Evolutionary conservation across 2,888 invertebrate species (phyloP).

Genomic region (Campoletis raptor): DNA sequence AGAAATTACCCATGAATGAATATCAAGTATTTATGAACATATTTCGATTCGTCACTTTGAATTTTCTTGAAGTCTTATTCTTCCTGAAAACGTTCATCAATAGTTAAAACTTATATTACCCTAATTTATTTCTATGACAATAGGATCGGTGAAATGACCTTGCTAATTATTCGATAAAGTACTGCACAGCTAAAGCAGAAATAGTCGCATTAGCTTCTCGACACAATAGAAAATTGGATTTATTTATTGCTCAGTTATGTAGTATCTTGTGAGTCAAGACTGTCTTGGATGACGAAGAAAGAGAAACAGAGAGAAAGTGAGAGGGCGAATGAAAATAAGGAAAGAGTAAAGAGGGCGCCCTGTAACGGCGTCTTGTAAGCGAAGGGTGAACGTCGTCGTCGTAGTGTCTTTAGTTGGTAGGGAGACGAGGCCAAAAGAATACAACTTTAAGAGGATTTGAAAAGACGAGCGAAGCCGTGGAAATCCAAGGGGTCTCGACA

Average conservation of each 20-base stretch:
- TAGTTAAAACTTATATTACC: background rate
- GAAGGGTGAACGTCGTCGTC: slow-evolving; percentile 62
- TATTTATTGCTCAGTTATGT: slow-evolving; percentile 78
- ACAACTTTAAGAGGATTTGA: slow-evolving; percentile 85
- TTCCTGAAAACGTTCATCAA: background rate
- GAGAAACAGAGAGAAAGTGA: slow-evolving; percentile 13
- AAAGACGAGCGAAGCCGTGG: slow-evolving; percentile 84
- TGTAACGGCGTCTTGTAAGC: slow-evolving; percentile 67
- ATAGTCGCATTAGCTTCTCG: slow-evolving; percentile 29
- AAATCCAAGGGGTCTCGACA: slow-evolving; percentile 84
- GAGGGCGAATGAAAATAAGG: slow-evolving; percentile 24
- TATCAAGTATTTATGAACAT: background rate
- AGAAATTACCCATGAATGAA: background rate
- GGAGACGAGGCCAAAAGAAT: slow-evolving; percentile 84
- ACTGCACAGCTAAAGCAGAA: slow-evolving; percentile 7
- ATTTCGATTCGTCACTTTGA: too few species aligned
- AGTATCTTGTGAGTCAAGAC: slow-evolving; percentile 55
- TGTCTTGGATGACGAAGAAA: slow-evolving; percentile 36
- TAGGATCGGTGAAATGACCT: slow-evolving; percentile 1
- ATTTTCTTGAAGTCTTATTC: background rate
- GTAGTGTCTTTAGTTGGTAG: slow-evolving; percentile 64
- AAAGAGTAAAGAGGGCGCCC: slow-evolving; percentile 24
- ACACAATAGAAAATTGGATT: slow-evolving; percentile 79
- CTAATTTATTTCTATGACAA: background rate
- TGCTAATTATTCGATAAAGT: slow-evolving; percentile 22